Conservation (phyloP, 1,140 invertebrate genomes). For the Nomia melanderi region DNA sequence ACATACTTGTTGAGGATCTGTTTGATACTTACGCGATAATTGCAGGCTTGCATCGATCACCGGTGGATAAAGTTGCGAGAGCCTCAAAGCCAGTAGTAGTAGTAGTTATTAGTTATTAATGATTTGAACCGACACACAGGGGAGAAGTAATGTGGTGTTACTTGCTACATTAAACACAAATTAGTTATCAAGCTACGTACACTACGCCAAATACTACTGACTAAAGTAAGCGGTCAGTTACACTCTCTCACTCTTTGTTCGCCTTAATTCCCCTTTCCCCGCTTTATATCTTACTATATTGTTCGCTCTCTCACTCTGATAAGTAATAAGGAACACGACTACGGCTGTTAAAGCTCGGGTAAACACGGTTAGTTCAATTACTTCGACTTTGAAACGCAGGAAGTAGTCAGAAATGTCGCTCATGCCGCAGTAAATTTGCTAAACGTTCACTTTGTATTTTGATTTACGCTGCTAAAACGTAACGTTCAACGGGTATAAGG, state of each 20-base stretch:
- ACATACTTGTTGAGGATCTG: conserved; percentile 63
- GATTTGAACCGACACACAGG: conserved; percentile 77
- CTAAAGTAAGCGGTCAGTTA: conserved; percentile 54
- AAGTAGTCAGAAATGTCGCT: background rate
- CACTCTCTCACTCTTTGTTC: background rate
- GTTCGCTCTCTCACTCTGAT: background rate
- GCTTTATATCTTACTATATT: background rate
- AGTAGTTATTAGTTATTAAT: conserved; percentile 80
- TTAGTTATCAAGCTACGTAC: conserved; percentile 81
- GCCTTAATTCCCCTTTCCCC: background rate
- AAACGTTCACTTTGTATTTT: background rate
- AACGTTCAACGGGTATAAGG: background rate
- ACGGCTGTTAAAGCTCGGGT: background rate
- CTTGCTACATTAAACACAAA: conserved; percentile 80
- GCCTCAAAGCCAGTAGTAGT: conserved; percentile 70
- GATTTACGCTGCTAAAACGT: background rate
- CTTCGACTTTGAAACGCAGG: background rate
- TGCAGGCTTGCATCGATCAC: conserved; percentile 64
- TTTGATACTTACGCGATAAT: conserved; percentile 70
- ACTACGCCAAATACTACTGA: conserved; percentile 64
- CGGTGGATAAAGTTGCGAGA: conserved; percentile 71
- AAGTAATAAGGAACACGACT: background rate
- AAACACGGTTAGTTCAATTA: conserved; percentile 7
- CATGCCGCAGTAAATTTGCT: background rate
- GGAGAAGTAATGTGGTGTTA: conserved; percentile 77